Base-by-base conservation (phyloP, 2,113 vertebrate species). In the Sardina pilchardus region DNA sequence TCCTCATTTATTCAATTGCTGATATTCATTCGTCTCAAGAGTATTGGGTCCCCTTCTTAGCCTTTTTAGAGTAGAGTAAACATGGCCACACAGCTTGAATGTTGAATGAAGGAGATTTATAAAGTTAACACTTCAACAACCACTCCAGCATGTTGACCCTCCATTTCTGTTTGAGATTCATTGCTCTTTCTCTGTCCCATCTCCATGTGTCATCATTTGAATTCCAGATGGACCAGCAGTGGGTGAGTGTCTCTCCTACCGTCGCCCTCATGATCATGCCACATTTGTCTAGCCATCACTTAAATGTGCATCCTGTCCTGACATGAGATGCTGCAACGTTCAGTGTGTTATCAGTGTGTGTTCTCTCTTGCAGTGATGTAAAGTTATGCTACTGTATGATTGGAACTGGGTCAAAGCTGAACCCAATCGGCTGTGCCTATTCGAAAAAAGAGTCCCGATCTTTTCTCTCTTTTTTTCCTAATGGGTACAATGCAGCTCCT, bases 161-260 rank as follows among this genome's bases (percentile, higher is more conserved):
- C 14, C 12, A 8, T 30, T 78, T 78, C 9, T 47, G 45, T 47
- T 78, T 17, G 14, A 14, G 14, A 78, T 78, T 78, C 71, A 78
- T 78, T 78, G 71, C 30, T 71, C 12, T 30, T 42, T 84, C 30
- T 75, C 39, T 82, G 82, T 88, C 88, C 94, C 93, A 94, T 93
- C 84, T 93, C 94, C 92, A 90, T 88, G 78, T 85, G 83, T 90
- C 91, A 10, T 95, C 94, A 82, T 93, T 92, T 94, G 92, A 90
- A 93, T 92, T 88, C 94, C 97, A 96, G 98, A 94, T 92, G 95
- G 92, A 94, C 95, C 94, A 93, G 92, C 98, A 99, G 83, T 99
- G 97, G 98, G 98, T 99, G 97, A 99, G 98, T 99, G 82, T 67
- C 81, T 71, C 63, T 90, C 87, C 43, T 90, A 81, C 34, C 14